Evolutionary conservation across 2,888 invertebrate genomes (phyloP).

Genomic region (Stegana nigrithorax): DNA sequence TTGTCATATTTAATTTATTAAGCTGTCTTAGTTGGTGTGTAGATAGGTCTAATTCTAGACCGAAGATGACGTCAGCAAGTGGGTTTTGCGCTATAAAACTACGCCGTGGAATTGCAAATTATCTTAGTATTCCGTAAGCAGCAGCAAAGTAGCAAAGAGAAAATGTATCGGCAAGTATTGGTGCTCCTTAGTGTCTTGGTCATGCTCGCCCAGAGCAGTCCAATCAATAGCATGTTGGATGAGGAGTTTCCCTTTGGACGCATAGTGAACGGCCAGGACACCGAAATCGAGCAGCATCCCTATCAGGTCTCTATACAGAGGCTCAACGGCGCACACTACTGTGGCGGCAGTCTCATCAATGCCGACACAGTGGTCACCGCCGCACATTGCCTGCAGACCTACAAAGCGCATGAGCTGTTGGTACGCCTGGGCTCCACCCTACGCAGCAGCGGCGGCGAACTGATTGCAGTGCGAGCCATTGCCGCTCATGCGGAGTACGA

Average conservation of each 20-base stretch:
- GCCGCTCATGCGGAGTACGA: conserved; percentile 63
- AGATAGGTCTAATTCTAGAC: too few relatives aligned
- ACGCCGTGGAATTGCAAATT: too few relatives aligned
- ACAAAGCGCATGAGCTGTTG: conserved; percentile 38
- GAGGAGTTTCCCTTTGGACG: conserved; percentile 52
- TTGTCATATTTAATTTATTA: too few relatives aligned
- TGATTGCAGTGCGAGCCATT: conserved; percentile 54
- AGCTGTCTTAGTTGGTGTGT: too few relatives aligned
- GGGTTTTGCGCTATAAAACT: too few relatives aligned
- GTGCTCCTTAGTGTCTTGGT: conserved; percentile 33
- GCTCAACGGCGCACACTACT: conserved; percentile 60
- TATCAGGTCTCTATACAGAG: conserved; percentile 69
- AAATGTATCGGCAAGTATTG: too few relatives aligned
- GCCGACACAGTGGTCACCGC: conserved; percentile 65
- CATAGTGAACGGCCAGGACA: conserved; percentile 69
- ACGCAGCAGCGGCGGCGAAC: conserved; percentile 62
- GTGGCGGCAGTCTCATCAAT: conserved; percentile 69
- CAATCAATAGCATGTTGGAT: conserved; percentile 34
- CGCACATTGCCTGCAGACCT: conserved; percentile 65
- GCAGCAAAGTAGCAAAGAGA: too few relatives aligned
- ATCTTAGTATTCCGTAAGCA: too few relatives aligned
- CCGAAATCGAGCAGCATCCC: conserved; percentile 66
- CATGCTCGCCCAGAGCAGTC: conserved; percentile 34
- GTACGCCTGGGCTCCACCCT: conserved; percentile 66
- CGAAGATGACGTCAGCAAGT: too few relatives aligned